Conservation (phyloP, 2,113 vertebrate species). For the Piaya cayana region DNA sequence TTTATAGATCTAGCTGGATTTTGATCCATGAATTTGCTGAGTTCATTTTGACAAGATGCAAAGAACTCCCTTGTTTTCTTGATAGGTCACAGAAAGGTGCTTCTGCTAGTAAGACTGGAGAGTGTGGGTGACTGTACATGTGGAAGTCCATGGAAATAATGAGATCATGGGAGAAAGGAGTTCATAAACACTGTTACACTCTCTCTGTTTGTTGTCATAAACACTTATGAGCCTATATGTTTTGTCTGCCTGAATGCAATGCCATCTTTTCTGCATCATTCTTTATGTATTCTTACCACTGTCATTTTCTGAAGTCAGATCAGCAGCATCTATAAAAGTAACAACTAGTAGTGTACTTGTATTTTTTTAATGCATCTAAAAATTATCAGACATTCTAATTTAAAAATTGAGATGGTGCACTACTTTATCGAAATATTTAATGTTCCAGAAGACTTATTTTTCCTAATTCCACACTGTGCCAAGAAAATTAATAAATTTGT, state of each 20-base stretch:
- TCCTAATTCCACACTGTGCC: neutral
- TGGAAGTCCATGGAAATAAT: neutral
- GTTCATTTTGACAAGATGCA: neutral
- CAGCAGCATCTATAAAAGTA: neutral
- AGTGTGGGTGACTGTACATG: neutral
- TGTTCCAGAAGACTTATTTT: neutral
- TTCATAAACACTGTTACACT: neutral
- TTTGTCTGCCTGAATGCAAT: neutral
- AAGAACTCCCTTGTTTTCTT: neutral
- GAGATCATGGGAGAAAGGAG: neutral
- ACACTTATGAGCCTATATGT: neutral
- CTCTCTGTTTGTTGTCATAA: neutral
- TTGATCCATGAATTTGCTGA: neutral
- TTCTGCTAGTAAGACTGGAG: neutral
- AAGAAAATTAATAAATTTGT: neutral
- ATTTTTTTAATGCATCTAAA: neutral
- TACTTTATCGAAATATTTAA: neutral
- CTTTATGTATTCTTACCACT: neutral
- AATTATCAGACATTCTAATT: neutral
- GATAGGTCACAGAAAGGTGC: neutral
- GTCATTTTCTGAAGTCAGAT: neutral
- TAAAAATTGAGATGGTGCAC: neutral
- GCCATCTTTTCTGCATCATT: neutral
- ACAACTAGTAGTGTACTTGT: neutral
- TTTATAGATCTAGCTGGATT: neutral